Percentiles rank a stretch among this genome's conserved stretches.
These are phyloP conservation scores for Azorinus chamasolen DNA, from an alignment of 2,888 invertebrate species.

Conservation along the genomic window DNA sequence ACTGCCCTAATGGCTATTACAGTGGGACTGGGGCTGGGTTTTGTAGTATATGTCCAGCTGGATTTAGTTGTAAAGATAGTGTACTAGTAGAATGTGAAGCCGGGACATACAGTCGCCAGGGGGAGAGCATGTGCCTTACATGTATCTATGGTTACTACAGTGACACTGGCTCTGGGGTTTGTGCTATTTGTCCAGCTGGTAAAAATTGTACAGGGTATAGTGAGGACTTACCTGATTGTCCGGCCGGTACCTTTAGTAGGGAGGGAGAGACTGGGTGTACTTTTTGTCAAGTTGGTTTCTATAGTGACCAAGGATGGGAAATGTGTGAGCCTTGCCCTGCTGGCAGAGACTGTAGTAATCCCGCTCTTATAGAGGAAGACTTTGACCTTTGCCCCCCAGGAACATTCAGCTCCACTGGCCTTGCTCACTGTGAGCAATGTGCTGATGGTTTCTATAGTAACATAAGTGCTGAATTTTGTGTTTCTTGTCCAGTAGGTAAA, in stretches of 20 bases:
- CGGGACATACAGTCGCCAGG: slow-evolving; percentile 59
- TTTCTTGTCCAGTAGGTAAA: slow-evolving; percentile 28
- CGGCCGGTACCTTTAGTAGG: slow-evolving; percentile 51
- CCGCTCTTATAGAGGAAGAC: slow-evolving; percentile 25
- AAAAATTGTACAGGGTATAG: slow-evolving; percentile 30
- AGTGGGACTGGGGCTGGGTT: slow-evolving; percentile 32
- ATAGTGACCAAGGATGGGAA: slow-evolving; percentile 40
- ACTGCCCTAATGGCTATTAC: slow-evolving; percentile 66
- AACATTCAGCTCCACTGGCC: slow-evolving; percentile 51
- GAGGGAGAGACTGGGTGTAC: slow-evolving; percentile 39
- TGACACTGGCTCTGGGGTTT: slow-evolving; percentile 22
- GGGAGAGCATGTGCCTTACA: slow-evolving; percentile 38
- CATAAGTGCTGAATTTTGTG: slow-evolving; percentile 17
- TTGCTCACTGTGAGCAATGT: slow-evolving; percentile 51
- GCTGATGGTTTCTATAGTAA: slow-evolving; percentile 49
- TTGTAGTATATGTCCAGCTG: slow-evolving; percentile 46
- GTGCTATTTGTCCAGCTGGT: slow-evolving; percentile 65
- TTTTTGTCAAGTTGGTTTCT: slow-evolving; percentile 44
- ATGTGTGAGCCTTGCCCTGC: slow-evolving; percentile 75
- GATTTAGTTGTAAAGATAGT: slow-evolving; percentile 36
- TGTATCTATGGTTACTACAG: slow-evolving; percentile 54
- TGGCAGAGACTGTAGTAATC: slow-evolving; percentile 68
- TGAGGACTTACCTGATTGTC: slow-evolving; percentile 41
- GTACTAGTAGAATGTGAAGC: slow-evolving; percentile 46
- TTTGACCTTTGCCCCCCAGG: slow-evolving; percentile 59